A percentile compares a stretch with the other conserved stretches of the same genome.
These are phyloP conservation scores for Manis crassicaudata DNA, from an alignment of 2,797 vertebrate species.

Conservation along the genomic window DNA sequence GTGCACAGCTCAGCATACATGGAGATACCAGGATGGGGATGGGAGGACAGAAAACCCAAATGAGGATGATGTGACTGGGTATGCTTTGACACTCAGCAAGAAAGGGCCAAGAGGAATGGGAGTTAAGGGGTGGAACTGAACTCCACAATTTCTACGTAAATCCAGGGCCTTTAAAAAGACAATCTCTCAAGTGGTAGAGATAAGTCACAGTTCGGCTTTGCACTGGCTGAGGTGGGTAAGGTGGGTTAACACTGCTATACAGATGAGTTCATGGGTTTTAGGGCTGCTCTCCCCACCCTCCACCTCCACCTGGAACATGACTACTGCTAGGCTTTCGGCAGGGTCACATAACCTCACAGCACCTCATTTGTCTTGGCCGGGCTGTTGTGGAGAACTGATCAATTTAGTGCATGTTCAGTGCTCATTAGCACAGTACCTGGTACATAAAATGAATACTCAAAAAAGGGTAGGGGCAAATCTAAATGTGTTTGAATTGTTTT, in stretches of 20 bases:
- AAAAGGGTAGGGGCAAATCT: not conserved
- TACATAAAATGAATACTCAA: not conserved
- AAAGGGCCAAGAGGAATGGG: not conserved
- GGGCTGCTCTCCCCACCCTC: too few species aligned
- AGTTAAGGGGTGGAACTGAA: not conserved
- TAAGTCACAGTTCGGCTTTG: not conserved
- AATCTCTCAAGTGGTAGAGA: not conserved
- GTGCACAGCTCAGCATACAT: not conserved
- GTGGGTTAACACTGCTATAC: not conserved
- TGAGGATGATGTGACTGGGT: not conserved
- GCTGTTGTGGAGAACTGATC: not conserved
- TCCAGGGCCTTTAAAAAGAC: not conserved
- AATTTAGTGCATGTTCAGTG: not conserved
- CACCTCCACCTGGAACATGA: not conserved
- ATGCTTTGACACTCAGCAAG: not conserved
- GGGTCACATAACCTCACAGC: not conserved
- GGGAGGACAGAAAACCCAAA: not conserved
- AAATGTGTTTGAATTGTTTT: conserved; percentile 5
- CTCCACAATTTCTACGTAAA: not conserved
- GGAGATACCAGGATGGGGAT: not conserved
- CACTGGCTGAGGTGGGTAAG: not conserved
- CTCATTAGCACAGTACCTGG: not conserved
- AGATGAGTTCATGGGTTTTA: not conserved
- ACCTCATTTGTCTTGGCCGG: not conserved
- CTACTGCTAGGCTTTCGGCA: not conserved